Percentiles rank a stretch among this genome's conserved stretches.
phyloP scores from a whole-genome alignment of 2,888 invertebrate species.

The Psylliodes chrysocephalus region DNA sequence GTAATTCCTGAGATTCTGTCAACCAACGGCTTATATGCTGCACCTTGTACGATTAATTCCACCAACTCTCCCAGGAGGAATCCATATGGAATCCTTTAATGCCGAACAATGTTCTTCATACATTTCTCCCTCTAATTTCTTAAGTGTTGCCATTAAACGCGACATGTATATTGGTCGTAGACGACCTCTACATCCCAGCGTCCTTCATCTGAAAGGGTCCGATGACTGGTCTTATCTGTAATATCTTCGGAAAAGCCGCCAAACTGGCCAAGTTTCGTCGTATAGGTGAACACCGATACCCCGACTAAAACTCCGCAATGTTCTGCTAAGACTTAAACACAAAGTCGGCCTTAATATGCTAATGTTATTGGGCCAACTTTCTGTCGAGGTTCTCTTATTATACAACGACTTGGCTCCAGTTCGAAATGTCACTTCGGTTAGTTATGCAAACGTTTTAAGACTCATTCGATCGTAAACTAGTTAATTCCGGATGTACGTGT shows the following conservation, averaged over 20 bases:
- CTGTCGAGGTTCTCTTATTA: slow-evolving; percentile 1
- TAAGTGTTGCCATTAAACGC: background rate
- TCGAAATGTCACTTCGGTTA: background rate
- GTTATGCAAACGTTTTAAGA: slow-evolving; percentile 3
- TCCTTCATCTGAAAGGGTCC: background rate
- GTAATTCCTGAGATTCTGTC: no score
- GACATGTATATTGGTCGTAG: background rate
- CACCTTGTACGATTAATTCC: no score
- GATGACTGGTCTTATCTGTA: slow-evolving; percentile 11
- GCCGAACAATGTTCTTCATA: no score
- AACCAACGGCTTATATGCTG: no score
- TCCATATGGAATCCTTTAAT: no score
- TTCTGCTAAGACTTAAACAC: slow-evolving; percentile 38
- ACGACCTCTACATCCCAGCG: no score
- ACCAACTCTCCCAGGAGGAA: no score
- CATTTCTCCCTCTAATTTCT: background rate
- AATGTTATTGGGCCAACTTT: slow-evolving; percentile 40
- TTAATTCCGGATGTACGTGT: no score
- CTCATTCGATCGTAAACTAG: background rate
- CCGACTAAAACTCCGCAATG: slow-evolving; percentile 32
- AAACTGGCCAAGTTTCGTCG: slow-evolving; percentile 10
- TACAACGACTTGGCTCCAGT: background rate
- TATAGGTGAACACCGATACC: background rate
- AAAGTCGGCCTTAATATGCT: slow-evolving; percentile 46
- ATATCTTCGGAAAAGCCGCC: slow-evolving; percentile 5